Evolutionary conservation across 2,113 vertebrate genomes (phyloP), one percentile per base, ranked within the genome.

Genomic region (Microcebus griseorufus): DNA sequence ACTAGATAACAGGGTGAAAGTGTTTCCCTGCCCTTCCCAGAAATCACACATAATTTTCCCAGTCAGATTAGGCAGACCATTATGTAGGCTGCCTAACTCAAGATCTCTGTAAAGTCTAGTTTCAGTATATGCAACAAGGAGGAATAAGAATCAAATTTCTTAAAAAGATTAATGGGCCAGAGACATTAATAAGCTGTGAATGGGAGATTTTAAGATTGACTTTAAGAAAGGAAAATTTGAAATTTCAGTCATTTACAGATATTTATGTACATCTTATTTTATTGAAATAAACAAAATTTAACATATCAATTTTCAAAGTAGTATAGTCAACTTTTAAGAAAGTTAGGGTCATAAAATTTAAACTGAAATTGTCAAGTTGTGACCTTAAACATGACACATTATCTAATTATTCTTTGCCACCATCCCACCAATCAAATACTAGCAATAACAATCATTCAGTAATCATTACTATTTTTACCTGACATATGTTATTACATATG

Each of bases 371-470:
- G 62, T 79, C 39, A 37, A 58, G 17, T 39, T 75, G 29, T 94
- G 22, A 70, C 3, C 9, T 75, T 65, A 95, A 84, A 69, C 34
- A 83, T 23, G n/a, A 78, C 32, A 78, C 1, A 80, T 83, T 80
- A 83, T 70, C 23, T 64, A 90, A 83, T 69, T 92, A 83, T 86
- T 90, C 60, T 90, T 9, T 65, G 22, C 4, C 12, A 89, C 39
- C 42, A 79, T 89, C 42, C 39, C 14, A 86, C 88, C 67, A 78
- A 78, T 13, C 48, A 64, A 69, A 37, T 34, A 37, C 80, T 13
- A 93, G 13, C 14, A 95, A 96, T 83, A 92, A 85, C n/a, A 79
- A 64, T 75, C 79, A 75, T 81, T 95, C 90, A 93, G 18, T 70
- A 76, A 55, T 90, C 17, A 64, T 60, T 90, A 39, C 34, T 83